Conservation (phyloP, 1,140 invertebrate species). For the Brachionus sp. region DNA sequence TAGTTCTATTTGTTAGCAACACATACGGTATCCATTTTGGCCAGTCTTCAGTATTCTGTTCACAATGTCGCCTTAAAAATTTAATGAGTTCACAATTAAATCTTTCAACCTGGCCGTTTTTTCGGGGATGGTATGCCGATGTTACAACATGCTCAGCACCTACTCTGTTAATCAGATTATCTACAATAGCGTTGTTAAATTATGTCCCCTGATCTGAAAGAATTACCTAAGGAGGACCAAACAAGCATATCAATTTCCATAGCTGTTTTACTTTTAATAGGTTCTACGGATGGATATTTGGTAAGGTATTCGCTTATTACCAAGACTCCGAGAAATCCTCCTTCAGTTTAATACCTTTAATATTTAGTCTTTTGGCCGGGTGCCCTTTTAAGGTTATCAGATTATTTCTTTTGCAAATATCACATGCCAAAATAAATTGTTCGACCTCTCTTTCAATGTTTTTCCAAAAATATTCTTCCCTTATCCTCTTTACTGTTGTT, state of each 20-base stretch:
- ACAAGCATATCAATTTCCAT: too few relatives aligned
- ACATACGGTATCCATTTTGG: conserved; percentile 4
- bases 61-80: neutral
- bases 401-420: neutral
- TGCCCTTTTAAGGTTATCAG: neutral
- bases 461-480: conserved; percentile 24
- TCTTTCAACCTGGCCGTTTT: neutral
- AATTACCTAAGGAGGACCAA: too few relatives aligned
- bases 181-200: neutral
- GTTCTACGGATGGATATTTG: too few relatives aligned
- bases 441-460: neutral
- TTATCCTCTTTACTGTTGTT: neutral
- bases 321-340: too few relatives aligned
- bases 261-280: too few relatives aligned
- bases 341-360: too few relatives aligned
- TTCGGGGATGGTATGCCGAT: neutral
- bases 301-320: too few relatives aligned
- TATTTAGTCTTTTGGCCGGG: neutral
- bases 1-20: too few relatives aligned
- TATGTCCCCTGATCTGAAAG: too few relatives aligned
- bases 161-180: neutral
- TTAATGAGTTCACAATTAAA: neutral
- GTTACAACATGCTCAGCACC: neutral
- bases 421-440: neutral
- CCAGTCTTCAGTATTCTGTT: neutral